These are phyloP conservation scores for Bradypodion pumilum DNA, from an alignment of 2,797 vertebrate species.

Conservation along the genomic window DNA sequence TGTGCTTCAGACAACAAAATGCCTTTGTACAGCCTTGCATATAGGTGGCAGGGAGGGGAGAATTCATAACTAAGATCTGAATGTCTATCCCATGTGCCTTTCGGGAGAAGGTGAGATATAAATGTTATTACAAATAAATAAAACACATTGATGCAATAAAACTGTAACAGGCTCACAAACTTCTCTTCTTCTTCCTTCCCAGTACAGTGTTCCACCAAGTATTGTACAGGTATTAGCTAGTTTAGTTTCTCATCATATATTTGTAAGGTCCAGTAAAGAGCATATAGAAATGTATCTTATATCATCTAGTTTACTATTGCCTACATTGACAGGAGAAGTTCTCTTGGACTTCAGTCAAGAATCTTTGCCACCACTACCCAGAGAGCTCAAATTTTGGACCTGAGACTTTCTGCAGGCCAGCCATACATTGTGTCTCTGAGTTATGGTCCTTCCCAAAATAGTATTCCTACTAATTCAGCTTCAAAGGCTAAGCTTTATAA, in stretches of 20 bases:
- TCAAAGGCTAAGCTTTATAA: neutral
- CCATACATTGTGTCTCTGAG: neutral
- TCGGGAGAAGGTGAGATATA: neutral
- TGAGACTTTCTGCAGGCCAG: neutral
- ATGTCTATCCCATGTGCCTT: neutral
- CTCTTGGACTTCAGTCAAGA: neutral
- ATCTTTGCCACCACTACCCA: neutral
- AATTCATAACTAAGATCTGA: constrained; percentile 1
- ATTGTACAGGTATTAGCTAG: too few relatives aligned
- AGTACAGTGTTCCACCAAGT: neutral
- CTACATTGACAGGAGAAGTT: neutral
- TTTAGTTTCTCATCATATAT: neutral
- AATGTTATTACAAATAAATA: neutral
- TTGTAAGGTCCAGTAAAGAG: neutral
- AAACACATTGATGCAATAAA: neutral
- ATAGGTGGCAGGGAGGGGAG: neutral
- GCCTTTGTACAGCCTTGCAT: too few relatives aligned
- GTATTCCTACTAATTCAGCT: neutral
- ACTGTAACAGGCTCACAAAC: neutral
- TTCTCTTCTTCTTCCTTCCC: neutral
- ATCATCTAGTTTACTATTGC: neutral
- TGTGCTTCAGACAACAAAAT: too few relatives aligned
- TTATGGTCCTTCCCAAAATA: neutral
- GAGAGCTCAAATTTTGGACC: neutral
- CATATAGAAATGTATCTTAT: neutral